phyloP scores from a whole-genome alignment of 2,113 vertebrate genomes.

The Cinclus mexicanus region DNA sequence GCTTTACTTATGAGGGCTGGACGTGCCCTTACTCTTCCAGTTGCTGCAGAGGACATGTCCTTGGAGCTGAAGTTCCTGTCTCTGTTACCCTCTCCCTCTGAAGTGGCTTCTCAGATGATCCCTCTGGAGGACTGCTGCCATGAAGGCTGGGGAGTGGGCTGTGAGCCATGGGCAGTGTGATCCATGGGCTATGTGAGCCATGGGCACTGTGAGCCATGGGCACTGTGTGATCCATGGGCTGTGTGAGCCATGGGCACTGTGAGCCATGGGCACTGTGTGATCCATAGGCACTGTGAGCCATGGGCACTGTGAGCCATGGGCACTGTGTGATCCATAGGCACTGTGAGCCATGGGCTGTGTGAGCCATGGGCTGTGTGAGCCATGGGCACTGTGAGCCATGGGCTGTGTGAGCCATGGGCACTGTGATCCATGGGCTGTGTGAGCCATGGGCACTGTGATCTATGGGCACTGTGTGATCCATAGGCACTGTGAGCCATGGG shows the following conservation, averaged over 20 bases:
- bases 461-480: background rate
- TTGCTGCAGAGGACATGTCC: background rate
- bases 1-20: background rate
- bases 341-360: background rate
- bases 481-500: background rate
- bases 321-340: fast-evolving
- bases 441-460: background rate
- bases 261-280: background rate
- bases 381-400: too few species aligned
- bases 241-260: fast-evolving
- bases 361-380: fast-evolving
- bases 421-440: too few species aligned
- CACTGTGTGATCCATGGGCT: too few species aligned
- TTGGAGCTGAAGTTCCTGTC: background rate
- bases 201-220: too few species aligned
- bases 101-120: background rate
- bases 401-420: fast-evolving
- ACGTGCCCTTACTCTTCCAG: background rate
- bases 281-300: fast-evolving
- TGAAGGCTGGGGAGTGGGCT: fast-evolving
- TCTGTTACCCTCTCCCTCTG: fast-evolving
- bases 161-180: too few species aligned
- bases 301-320: fast-evolving
- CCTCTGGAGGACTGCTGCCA: background rate
- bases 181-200: too few species aligned